A percentile compares a stretch with the other conserved stretches of the same genome.
Evolutionary conservation across 1,140 invertebrate species (phyloP).

Genomic region (Amyelois transitella): DNA sequence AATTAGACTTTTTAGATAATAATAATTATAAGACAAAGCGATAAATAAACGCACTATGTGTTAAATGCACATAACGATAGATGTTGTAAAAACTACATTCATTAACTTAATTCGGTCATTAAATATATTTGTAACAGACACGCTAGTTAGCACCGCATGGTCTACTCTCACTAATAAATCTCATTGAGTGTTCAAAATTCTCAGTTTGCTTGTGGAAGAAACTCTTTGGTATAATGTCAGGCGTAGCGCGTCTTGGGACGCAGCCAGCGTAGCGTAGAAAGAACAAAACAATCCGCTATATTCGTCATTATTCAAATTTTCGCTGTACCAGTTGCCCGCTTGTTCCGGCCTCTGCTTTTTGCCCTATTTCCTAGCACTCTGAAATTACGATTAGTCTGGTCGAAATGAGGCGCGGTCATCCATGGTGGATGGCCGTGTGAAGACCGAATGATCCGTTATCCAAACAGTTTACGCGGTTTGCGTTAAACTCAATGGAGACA

Average conservation of each 20-base stretch:
- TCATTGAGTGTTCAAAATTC: too few species aligned
- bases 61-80: too few species aligned
- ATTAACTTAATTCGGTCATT: too few species aligned
- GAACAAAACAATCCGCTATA: conserved; percentile 63
- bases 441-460: conserved; percentile 41
- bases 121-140: too few species aligned
- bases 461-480: conserved; percentile 41
- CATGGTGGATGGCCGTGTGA: conserved; percentile 63
- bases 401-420: conserved; percentile 58
- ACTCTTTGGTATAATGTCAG: too few species aligned
- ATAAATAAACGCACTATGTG: too few species aligned
- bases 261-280: conserved; percentile 56
- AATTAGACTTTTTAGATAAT: too few species aligned
- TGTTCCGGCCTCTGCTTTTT: conserved; percentile 65
- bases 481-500: conserved; percentile 7
- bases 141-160: too few species aligned
- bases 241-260: conserved; percentile 8
- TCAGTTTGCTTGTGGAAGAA: not conserved
- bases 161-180: conserved; percentile 23
- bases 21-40: too few species aligned
- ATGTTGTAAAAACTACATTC: too few species aligned
- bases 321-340: conserved; percentile 64
- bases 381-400: conserved; percentile 68
- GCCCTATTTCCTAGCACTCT: conserved; percentile 61
- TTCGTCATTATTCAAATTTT: conserved; percentile 71